Evolutionary conservation across 2,113 vertebrate genomes (phyloP).

Genomic region (Onychostruthus taczanowskii): DNA sequence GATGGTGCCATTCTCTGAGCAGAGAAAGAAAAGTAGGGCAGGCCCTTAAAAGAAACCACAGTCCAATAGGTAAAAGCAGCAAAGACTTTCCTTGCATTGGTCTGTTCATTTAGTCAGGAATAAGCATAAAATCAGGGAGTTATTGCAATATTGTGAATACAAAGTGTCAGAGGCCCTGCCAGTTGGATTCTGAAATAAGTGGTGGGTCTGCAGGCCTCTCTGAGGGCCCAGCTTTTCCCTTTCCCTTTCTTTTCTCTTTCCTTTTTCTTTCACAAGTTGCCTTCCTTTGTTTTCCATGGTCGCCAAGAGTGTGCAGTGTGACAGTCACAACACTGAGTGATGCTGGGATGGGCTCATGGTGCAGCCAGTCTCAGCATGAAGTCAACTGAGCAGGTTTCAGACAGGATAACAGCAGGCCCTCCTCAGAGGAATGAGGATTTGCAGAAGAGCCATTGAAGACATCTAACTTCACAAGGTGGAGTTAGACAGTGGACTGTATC

Average conservation of each 20-base stretch:
- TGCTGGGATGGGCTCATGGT: not conserved
- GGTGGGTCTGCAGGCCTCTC: not conserved
- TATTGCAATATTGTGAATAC: rapidly evolving
- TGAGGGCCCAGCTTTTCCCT: not conserved
- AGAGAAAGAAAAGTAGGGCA: not conserved
- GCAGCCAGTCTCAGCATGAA: not conserved
- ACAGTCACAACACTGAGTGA: not conserved
- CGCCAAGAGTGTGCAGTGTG: not conserved
- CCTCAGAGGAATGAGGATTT: not conserved
- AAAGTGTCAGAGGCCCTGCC: not conserved
- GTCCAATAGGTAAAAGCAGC: not conserved
- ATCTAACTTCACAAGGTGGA: too few species aligned
- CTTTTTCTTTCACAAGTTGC: not conserved
- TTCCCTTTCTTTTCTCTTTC: not conserved
- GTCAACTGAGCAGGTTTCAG: not conserved
- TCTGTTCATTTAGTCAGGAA: not conserved
- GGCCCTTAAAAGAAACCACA: not conserved
- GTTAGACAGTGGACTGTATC: not conserved
- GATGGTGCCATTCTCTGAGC: not conserved
- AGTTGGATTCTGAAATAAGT: not conserved
- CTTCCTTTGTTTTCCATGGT: not conserved
- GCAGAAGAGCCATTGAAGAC: not conserved
- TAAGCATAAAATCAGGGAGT: not conserved
- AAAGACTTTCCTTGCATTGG: not conserved
- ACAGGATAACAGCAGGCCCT: not conserved